These are phyloP conservation scores for Mus spretus DNA, from an alignment of 2,797 vertebrate species.

Conservation along the genomic window DNA sequence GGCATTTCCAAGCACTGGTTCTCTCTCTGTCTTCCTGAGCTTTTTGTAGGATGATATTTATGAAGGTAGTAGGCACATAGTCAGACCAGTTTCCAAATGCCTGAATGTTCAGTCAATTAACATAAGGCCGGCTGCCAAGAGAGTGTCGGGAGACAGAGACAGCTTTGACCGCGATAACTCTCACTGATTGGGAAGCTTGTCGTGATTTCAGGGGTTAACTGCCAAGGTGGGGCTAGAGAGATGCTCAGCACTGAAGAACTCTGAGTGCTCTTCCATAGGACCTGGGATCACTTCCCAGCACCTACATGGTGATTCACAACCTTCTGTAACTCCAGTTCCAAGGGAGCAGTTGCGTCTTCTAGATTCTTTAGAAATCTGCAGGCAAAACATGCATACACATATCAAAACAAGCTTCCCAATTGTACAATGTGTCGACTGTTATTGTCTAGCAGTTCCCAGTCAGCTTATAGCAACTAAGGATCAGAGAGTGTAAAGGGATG, in stretches of 20 bases:
- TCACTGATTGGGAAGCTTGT: not conserved
- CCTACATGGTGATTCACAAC: not conserved
- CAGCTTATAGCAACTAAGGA: constrained; percentile 2
- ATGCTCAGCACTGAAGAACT: not conserved
- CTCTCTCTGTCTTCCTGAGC: not conserved
- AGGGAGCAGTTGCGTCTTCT: not conserved
- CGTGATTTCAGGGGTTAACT: constrained; percentile 47
- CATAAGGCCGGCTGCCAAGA: not conserved
- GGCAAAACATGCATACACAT: not conserved
- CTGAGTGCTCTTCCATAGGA: not conserved
- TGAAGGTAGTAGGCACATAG: no score
- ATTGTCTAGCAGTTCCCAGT: not conserved
- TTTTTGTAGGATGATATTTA: not conserved
- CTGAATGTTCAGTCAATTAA: not conserved
- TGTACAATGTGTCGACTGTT: not conserved
- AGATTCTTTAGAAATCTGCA: not conserved
- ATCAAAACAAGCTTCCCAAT: not conserved
- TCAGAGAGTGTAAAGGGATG: not conserved
- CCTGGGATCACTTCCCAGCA: not conserved
- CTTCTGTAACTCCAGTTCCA: not conserved
- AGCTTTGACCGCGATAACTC: constrained; percentile 42
- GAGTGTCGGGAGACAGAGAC: not conserved
- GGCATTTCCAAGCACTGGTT: not conserved
- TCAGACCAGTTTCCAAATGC: not conserved
- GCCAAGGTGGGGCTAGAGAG: not conserved